A percentile compares a stretch with the other conserved stretches of the same genome.
Evolutionary conservation across 2,888 invertebrate genomes (phyloP).

Genomic region (Chymomyza caudatula): DNA sequence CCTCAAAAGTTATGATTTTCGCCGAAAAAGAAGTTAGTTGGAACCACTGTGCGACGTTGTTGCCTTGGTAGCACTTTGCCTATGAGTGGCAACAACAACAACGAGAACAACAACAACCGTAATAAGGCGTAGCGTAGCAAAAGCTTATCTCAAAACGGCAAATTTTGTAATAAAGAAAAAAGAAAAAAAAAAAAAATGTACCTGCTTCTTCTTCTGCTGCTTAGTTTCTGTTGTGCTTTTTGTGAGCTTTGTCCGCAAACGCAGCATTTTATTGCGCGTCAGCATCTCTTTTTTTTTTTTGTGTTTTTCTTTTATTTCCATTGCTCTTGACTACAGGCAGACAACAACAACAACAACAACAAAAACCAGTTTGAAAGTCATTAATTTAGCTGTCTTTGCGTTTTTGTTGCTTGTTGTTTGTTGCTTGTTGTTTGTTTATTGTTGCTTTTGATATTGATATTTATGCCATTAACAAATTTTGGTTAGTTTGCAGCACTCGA

Average conservation of each 20-base stretch:
- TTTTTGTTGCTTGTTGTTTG: not conserved
- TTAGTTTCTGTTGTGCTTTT: not conserved
- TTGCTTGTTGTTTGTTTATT: not conserved
- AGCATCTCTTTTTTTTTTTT: slow-evolving; percentile 28
- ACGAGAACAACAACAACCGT: not conserved
- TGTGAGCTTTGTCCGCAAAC: slow-evolving; percentile 5
- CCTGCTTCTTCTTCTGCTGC: not conserved
- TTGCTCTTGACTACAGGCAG: slow-evolving; percentile 1
- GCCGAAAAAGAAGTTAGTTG: too few relatives aligned
- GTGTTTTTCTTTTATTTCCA: not conserved
- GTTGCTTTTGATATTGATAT: not conserved
- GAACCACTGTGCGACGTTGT: too few relatives aligned
- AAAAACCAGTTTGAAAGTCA: slow-evolving; percentile 44
- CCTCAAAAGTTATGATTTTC: too few relatives aligned
- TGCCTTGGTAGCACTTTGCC: not conserved
- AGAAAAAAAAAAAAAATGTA: not conserved
- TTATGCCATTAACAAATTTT: slow-evolving; percentile 12
- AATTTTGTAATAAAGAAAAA: not conserved
- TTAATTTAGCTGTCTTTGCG: slow-evolving; percentile 31
- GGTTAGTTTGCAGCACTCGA: slow-evolving; percentile 34
- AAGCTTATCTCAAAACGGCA: not conserved
- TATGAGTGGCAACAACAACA: not conserved
- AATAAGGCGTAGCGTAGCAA: not conserved
- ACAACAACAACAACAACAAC: slow-evolving; percentile 13
- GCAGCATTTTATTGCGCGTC: slow-evolving; percentile 37